Evolutionary conservation across 2,888 invertebrate species (phyloP).

Genomic region (Thumatha senex): DNA sequence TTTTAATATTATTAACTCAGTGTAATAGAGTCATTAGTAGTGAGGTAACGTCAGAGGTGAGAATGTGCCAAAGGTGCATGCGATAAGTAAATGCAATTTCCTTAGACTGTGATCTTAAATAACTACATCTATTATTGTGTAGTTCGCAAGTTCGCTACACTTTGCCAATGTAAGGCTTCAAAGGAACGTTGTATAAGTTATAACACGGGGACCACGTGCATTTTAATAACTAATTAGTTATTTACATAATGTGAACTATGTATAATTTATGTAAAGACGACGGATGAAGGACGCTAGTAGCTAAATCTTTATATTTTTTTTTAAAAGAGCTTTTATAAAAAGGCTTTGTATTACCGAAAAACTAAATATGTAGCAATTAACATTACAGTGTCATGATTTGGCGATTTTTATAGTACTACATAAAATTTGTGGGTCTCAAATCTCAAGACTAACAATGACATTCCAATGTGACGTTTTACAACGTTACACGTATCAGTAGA

Average conservation of each 20-base stretch:
- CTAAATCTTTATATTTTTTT: too few species aligned
- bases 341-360: too few species aligned
- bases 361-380: too few species aligned
- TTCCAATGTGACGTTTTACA: too few species aligned
- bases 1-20: conserved; percentile 30
- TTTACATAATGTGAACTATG: conserved; percentile 3
- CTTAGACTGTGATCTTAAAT: conserved; percentile 55
- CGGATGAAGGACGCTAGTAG: background rate
- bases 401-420: too few species aligned
- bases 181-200: conserved; percentile 33
- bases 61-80: conserved; percentile 65
- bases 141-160: conserved; percentile 25
- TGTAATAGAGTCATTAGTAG: conserved; percentile 72
- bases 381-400: too few species aligned
- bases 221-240: conserved; percentile 24
- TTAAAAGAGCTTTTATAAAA: too few species aligned
- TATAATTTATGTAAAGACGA: conserved; percentile 1
- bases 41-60: conserved; percentile 62
- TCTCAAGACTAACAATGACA: too few species aligned
- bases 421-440: too few species aligned
- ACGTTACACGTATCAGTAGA: too few species aligned
- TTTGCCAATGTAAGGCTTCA: conserved; percentile 38
- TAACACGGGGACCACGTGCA: conserved; percentile 20
- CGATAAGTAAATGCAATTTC: conserved; percentile 71
- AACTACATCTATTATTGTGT: conserved; percentile 49